Evolutionary conservation across 2,113 vertebrate genomes (phyloP).

Genomic region (Carassius auratus): DNA sequence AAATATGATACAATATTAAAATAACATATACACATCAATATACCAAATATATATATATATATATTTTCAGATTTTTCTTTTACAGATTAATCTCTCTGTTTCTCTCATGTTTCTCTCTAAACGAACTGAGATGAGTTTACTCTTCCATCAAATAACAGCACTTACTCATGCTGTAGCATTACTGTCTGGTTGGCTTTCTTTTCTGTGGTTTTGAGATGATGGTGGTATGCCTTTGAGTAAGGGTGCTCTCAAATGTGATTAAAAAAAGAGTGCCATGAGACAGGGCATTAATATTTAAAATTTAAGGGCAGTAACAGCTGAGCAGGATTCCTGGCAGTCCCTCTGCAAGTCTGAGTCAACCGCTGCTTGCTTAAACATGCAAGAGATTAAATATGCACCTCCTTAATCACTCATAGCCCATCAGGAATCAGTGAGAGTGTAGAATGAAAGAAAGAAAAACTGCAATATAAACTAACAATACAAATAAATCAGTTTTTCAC

Average conservation of each 20-base stretch:
- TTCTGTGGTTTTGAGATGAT: constrained; percentile 46
- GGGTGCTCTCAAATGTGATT: constrained; percentile 60
- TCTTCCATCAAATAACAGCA: constrained; percentile 59
- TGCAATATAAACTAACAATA: too few species aligned
- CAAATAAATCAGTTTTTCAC: neutral
- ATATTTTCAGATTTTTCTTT: too few species aligned
- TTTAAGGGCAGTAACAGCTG: constrained; percentile 50
- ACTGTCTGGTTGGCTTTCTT: constrained; percentile 7
- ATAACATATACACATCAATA: neutral
- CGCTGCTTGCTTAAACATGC: constrained; percentile 52
- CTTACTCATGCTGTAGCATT: constrained; percentile 52
- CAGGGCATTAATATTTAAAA: constrained; percentile 68
- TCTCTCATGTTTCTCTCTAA: constrained; percentile 46
- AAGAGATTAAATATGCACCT: constrained; percentile 55
- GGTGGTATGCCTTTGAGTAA: constrained; percentile 47
- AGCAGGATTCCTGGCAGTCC: constrained; percentile 49
- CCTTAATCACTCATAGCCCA: constrained; percentile 55
- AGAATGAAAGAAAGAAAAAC: neutral
- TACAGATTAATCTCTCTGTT: too few species aligned
- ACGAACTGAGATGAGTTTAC: constrained; percentile 39
- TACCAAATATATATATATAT: neutral
- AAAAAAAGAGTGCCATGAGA: constrained; percentile 58
- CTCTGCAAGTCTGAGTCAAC: constrained; percentile 54
- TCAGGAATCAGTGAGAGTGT: constrained; percentile 34
- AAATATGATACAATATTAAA: too few species aligned